These are phyloP conservation scores for Orchesellides sinensis DNA, from an alignment of 2,888 invertebrate species.

Conservation along the genomic window DNA sequence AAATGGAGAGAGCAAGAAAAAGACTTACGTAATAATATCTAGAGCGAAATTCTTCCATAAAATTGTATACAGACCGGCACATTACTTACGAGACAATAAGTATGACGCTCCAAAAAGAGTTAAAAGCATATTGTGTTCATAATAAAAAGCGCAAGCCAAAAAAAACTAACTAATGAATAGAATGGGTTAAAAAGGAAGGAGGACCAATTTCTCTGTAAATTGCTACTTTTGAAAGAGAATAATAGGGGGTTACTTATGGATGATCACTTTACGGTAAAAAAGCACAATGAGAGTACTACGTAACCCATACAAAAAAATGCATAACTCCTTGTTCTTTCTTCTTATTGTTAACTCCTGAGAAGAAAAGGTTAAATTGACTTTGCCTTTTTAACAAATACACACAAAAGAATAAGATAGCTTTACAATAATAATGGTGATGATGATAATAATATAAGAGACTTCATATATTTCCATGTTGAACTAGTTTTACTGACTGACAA, in stretches of 20 bases:
- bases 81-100: no score
- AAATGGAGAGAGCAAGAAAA: conserved; percentile 12
- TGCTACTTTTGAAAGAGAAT: conserved; percentile 69
- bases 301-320: conserved; percentile 7
- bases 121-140: conserved; percentile 58
- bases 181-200: conserved; percentile 67
- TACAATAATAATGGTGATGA: neutral
- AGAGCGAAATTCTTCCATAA: conserved; percentile 5
- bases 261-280: conserved; percentile 46
- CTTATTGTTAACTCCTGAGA: conserved; percentile 32
- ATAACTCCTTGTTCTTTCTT: conserved; percentile 6
- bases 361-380: conserved; percentile 54
- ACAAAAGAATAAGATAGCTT: neutral
- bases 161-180: conserved; percentile 37
- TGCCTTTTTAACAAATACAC: conserved; percentile 15
- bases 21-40: conserved; percentile 2
- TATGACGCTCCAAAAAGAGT: conserved; percentile 48
- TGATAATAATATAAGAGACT: neutral
- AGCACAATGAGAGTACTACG: neutral
- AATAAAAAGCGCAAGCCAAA: conserved; percentile 12
- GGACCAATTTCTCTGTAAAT: conserved; percentile 68
- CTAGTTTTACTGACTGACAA: conserved; percentile 2
- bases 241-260: conserved; percentile 66
- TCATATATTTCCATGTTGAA: neutral
- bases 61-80: conserved; percentile 32